Conservation (phyloP, 2,113 vertebrate genomes). For the Carettochelys insculpta region DNA sequence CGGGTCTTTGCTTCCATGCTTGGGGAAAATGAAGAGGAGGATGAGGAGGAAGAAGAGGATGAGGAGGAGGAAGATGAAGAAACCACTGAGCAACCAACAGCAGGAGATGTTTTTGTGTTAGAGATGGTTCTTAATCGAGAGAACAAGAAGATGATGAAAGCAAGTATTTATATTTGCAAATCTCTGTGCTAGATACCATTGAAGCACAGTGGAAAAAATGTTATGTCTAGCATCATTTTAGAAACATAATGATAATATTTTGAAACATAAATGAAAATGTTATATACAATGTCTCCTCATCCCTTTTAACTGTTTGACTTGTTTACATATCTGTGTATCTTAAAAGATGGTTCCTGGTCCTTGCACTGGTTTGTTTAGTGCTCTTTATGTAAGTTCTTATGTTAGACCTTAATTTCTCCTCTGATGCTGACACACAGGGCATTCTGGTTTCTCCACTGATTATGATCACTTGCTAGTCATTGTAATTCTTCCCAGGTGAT, state of each 20-base stretch:
- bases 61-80: constrained; percentile 76
- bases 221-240: background rate
- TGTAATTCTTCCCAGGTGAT: no score
- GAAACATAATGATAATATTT: background rate
- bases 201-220: background rate
- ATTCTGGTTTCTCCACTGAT: no score
- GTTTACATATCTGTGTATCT: background rate
- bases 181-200: background rate
- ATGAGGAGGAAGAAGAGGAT: constrained; percentile 71
- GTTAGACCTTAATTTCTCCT: no score
- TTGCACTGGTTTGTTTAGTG: background rate
- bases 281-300: accelerated
- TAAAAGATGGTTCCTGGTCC: background rate
- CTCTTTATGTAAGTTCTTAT: background rate
- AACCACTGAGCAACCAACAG: constrained; percentile 79
- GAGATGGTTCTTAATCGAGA: constrained; percentile 97
- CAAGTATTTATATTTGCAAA: constrained; percentile 61
- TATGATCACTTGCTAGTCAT: no score
- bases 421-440: no score
- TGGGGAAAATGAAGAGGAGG: constrained; percentile 80
- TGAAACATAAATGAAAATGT: background rate
- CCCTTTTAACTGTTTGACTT: background rate
- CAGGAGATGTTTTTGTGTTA: constrained; percentile 93
- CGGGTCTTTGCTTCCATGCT: constrained; percentile 95
- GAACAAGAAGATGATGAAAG: constrained; percentile 98